phyloP scores from a whole-genome alignment of 2,113 vertebrate genomes.

The Silurus asotus region DNA sequence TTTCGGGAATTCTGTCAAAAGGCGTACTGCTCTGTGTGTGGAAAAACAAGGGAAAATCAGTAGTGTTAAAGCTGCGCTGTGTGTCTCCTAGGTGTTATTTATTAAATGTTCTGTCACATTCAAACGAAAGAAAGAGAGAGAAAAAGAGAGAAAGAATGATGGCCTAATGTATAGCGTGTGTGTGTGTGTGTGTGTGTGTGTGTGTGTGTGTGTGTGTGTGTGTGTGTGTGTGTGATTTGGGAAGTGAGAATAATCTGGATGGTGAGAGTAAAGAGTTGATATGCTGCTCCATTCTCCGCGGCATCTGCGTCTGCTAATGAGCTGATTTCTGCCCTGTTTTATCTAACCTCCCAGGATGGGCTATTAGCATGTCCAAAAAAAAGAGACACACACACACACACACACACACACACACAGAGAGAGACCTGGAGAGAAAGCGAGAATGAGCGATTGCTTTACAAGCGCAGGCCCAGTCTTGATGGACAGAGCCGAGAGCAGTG shows the following conservation, averaged over 20 bases:
- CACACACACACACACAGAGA: constrained; percentile 2
- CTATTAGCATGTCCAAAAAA: constrained; percentile 58
- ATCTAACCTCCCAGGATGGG: constrained; percentile 60
- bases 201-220: not conserved
- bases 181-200: too few relatives aligned
- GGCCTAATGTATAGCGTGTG: too few relatives aligned
- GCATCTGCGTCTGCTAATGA: constrained; percentile 59
- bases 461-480: constrained; percentile 47
- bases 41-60: not conserved
- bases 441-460: constrained; percentile 30
- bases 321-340: constrained; percentile 56
- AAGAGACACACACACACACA: constrained; percentile 16
- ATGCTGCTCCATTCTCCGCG: constrained; percentile 53
- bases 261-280: constrained; percentile 46
- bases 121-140: not conserved
- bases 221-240: constrained; percentile 1
- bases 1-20: constrained; percentile 28
- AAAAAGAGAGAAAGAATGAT: not conserved
- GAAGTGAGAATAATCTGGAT: not conserved
- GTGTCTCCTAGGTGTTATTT: not conserved
- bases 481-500: constrained; percentile 50
- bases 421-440: constrained; percentile 5
- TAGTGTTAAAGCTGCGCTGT: not conserved
- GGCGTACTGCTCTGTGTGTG: too few relatives aligned
- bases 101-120: constrained; percentile 3